Evolutionary conservation across 2,888 invertebrate genomes (phyloP).

Genomic region (Bruchidius siliquastri): DNA sequence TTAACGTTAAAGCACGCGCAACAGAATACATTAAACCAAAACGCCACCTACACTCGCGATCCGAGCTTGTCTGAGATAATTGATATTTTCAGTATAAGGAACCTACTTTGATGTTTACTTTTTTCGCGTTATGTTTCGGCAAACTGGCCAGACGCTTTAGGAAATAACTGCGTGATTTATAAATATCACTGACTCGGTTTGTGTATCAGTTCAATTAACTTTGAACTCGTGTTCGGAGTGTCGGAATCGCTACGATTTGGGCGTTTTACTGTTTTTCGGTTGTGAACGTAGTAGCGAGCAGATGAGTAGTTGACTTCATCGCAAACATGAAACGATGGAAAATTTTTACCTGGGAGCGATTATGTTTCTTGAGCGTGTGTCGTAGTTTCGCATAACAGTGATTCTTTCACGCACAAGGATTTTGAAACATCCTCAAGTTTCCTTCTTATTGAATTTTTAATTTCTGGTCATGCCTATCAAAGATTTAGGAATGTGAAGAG

Average conservation of each 20-base stretch:
- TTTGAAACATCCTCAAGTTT: too few species aligned
- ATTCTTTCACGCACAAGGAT: too few species aligned
- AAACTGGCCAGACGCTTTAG: not conserved
- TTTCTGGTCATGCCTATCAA: too few species aligned
- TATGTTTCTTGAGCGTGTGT: too few species aligned
- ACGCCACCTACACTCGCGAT: not conserved
- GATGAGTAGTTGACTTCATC: not conserved
- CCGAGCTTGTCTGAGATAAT: not conserved
- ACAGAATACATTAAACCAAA: not conserved
- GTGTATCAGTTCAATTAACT: not conserved
- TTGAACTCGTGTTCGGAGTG: too few species aligned
- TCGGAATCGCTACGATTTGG: not conserved
- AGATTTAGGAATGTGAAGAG: too few species aligned
- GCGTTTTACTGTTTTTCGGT: not conserved
- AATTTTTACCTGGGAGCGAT: not conserved
- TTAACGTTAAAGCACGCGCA: not conserved
- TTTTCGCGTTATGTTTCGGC: not conserved
- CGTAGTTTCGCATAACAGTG: too few species aligned
- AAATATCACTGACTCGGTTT: not conserved
- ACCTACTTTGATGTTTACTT: not conserved
- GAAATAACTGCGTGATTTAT: not conserved
- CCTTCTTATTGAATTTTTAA: too few species aligned
- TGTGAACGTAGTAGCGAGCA: not conserved
- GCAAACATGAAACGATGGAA: not conserved
- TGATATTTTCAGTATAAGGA: not conserved